A percentile compares a stretch with the other conserved stretches of the same genome.
Conservation (phyloP, 2,888 invertebrate genomes). For the Plebejus argus region DNA sequence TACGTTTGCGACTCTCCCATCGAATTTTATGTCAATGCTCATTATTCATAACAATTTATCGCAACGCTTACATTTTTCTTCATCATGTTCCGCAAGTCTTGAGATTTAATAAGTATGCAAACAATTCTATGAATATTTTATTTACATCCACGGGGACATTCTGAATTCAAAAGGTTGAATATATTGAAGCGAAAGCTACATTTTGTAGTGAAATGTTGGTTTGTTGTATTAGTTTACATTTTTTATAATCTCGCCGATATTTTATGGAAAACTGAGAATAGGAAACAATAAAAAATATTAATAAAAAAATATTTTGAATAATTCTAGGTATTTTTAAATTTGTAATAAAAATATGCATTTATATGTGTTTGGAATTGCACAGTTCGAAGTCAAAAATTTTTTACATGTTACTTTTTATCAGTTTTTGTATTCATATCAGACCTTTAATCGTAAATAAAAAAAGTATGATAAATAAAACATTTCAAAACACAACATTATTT, state of each 20-base stretch:
- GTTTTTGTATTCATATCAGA: too few species aligned
- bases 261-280: not conserved
- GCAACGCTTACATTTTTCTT: not conserved
- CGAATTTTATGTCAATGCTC: not conserved
- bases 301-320: too few species aligned
- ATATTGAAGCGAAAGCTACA: not conserved
- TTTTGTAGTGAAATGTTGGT: not conserved
- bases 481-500: too few species aligned
- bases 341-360: too few species aligned
- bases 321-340: too few species aligned
- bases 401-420: too few species aligned
- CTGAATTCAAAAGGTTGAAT: slow-evolving; percentile 19
- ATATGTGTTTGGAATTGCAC: not conserved
- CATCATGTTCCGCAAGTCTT: not conserved
- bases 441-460: too few species aligned
- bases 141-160: slow-evolving; percentile 23
- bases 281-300: too few species aligned
- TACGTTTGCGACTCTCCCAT: not conserved
- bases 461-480: too few species aligned
- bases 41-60: slow-evolving; percentile 7
- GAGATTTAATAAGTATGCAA: slow-evolving; percentile 29
- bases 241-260: not conserved
- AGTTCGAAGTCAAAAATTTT: too few species aligned
- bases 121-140: slow-evolving; percentile 28
- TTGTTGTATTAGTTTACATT: not conserved